Conservation (phyloP, 2,113 vertebrate genomes). For the Oceanites oceanicus region DNA sequence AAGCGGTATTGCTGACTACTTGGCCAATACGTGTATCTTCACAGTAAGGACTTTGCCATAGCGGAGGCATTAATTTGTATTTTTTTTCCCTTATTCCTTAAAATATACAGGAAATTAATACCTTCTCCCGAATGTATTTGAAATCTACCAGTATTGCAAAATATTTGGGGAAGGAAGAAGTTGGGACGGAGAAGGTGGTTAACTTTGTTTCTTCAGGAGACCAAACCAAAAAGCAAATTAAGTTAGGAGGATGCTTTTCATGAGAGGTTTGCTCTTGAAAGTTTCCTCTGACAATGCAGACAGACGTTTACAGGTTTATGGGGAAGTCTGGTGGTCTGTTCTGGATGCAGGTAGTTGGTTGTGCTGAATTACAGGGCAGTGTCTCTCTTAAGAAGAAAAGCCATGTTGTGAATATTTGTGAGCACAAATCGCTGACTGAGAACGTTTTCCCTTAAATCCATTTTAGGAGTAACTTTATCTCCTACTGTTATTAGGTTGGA, state of each 20-base stretch:
- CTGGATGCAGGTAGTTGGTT: not conserved
- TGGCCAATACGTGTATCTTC: not conserved
- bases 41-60: not conserved
- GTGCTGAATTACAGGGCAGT: conserved; percentile 16
- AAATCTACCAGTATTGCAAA: not conserved
- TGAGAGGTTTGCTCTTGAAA: not conserved
- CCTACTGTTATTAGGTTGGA: conserved; percentile 79
- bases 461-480: conserved; percentile 72
- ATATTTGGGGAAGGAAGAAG: not conserved
- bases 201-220: not conserved
- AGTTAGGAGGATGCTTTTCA: not conserved
- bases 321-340: not conserved
- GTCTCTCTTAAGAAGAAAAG: not conserved
- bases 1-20: not conserved
- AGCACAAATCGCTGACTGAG: not conserved
- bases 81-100: not conserved
- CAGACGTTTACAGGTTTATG: not conserved
- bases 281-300: not conserved
- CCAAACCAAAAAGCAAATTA: not conserved
- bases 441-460: not conserved
- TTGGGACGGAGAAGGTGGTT: not conserved
- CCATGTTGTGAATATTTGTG: not conserved
- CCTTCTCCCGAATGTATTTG: not conserved
- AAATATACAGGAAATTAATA: not conserved
- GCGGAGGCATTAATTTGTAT: not conserved